Percentiles rank a stretch among this genome's conserved stretches.
Evolutionary conservation across 2,797 vertebrate species (phyloP).

Genomic region (Tachyglossus aculeatus): DNA sequence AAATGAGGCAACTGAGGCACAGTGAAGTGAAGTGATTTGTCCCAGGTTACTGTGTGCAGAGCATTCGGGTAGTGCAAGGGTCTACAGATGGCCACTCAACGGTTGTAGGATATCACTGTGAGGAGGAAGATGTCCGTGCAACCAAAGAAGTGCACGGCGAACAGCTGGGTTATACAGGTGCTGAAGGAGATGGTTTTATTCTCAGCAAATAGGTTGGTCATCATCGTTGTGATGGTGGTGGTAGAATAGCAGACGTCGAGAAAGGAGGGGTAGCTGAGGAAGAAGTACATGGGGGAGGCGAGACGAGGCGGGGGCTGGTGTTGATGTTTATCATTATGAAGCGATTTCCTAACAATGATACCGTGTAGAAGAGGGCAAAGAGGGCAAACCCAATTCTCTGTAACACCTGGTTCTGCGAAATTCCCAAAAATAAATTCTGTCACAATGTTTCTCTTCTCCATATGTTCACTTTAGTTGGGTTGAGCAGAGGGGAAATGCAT

Average conservation of each 20-base stretch:
- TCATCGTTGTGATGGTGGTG: slow-evolving; percentile 37
- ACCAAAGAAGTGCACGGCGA: slow-evolving; percentile 46
- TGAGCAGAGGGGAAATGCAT: background rate
- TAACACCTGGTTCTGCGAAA: slow-evolving; percentile 17
- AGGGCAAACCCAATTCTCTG: slow-evolving; percentile 23
- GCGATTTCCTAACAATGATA: slow-evolving; percentile 38
- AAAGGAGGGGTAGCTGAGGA: slow-evolving; percentile 44
- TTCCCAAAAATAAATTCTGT: slow-evolving; percentile 41
- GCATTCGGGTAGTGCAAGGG: slow-evolving; percentile 23
- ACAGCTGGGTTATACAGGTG: slow-evolving; percentile 49
- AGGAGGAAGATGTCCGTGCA: slow-evolving; percentile 51
- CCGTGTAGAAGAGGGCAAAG: slow-evolving; percentile 21
- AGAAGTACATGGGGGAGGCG: slow-evolving; percentile 46
- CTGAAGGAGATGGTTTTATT: slow-evolving; percentile 35
- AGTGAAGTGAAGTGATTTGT: too few species aligned
- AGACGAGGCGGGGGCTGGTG: slow-evolving; percentile 15
- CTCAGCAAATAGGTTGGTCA: slow-evolving; percentile 24
- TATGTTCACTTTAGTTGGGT: background rate
- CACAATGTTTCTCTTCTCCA: slow-evolving; percentile 18
- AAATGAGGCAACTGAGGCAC: too few species aligned
- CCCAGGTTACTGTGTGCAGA: too few species aligned
- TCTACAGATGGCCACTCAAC: slow-evolving; percentile 33
- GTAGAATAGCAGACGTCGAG: slow-evolving; percentile 54
- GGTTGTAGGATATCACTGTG: slow-evolving; percentile 37
- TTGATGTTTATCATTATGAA: slow-evolving; percentile 30